A percentile compares a stretch with the other conserved stretches of the same genome.
Conservation (phyloP, 2,113 vertebrate species). For the Hiodon tergisus region DNA sequence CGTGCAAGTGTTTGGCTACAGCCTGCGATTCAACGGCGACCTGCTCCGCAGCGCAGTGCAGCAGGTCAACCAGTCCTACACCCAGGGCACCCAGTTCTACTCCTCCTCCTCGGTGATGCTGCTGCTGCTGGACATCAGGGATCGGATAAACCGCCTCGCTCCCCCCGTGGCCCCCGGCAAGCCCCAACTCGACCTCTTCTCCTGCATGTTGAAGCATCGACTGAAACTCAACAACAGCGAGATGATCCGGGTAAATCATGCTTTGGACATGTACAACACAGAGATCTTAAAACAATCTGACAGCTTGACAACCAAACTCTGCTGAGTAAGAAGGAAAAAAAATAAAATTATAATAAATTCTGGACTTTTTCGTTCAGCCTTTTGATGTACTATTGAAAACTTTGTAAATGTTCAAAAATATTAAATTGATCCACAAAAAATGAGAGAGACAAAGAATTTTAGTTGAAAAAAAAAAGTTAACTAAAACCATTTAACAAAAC, state of each 20-base stretch:
- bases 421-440: slow-evolving; percentile 66
- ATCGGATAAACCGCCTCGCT: slow-evolving; percentile 94
- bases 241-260: slow-evolving; percentile 96
- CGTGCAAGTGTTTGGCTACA: slow-evolving; percentile 96
- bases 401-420: slow-evolving; percentile 90
- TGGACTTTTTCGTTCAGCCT: slow-evolving; percentile 62
- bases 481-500: slow-evolving; percentile 57
- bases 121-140: slow-evolving; percentile 92
- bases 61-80: slow-evolving; percentile 98
- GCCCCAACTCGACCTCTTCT: slow-evolving; percentile 96
- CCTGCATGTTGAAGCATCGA: slow-evolving; percentile 97
- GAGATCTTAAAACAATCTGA: slow-evolving; percentile 98
- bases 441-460: slow-evolving; percentile 51
- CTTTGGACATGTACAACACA: slow-evolving; percentile 97
- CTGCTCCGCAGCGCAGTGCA: slow-evolving; percentile 92
- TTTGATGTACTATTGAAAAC: slow-evolving; percentile 73
- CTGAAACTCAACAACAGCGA: slow-evolving; percentile 98
- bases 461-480: slow-evolving; percentile 52
- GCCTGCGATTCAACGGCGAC: slow-evolving; percentile 91
- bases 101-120: slow-evolving; percentile 97
- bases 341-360: slow-evolving; percentile 36
- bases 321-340: slow-evolving; percentile 61
- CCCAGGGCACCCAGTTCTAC: slow-evolving; percentile 92
- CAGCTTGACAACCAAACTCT: slow-evolving; percentile 97
- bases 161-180: slow-evolving; percentile 90